Base-by-base conservation (phyloP, 2,888 invertebrate genomes). In the Tachina fera region DNA sequence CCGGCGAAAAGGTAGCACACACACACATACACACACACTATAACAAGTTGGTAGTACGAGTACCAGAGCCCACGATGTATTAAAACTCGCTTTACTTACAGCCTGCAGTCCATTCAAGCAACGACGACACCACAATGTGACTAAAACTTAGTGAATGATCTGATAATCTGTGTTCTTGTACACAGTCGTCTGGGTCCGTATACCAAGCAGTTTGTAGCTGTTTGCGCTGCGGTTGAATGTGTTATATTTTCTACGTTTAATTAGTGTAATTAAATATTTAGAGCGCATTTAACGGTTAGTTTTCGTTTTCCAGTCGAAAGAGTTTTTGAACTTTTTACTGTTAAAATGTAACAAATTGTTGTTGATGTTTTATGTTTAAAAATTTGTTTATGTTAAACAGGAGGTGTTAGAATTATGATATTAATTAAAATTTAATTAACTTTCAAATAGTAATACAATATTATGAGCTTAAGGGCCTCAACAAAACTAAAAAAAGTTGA, bases 251-350 rank as follows among this genome's bases (percentile, higher is more conserved):
- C 91, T 90, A 89, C 88, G 87, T 88, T 91, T 91, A 91, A 91
- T 91, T 91, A 91, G 91, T 90, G 90, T 89, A 89, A 90, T 91
- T 90, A 90, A 90, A 89, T 90, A 91, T 91, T 91, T 91, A 90
- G 91, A 91, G 90, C 91, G 85, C 83, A 78, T 85, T 68, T 61
- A 68, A 86, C 85, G 61, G 81, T 85, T 74, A 49, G 31, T 72
- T 65, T 68, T 71, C 31, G 45, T 39, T 58, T 60, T 72, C 49
- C 39, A 19, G 41, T 68, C 53, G 19, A 43, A 53, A 71, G 9
- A 45, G 39, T 65, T 60, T 74, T 43, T 16, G 13, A 49, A 43
- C 11, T 51, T 43, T 60, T 74, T 60, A 60, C 51, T 60, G 58
- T 60, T 60, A 74, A 19, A 72, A 51, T 67, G 70, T 71, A 70